These are phyloP conservation scores for Lamellibrachia columna DNA, from an alignment of 2,888 invertebrate genomes.

Conservation along the genomic window DNA sequence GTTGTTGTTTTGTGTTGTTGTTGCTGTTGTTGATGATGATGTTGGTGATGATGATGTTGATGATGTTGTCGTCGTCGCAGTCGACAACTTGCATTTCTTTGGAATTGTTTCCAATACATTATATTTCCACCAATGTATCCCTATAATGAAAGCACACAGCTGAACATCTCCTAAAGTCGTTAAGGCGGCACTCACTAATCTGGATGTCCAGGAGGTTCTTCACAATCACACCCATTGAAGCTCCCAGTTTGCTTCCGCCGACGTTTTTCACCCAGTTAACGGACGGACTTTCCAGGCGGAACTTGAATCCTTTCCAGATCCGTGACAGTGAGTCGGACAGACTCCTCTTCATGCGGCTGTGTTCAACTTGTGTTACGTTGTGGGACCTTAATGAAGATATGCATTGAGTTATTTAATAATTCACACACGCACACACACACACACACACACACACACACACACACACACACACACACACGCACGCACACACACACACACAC, in stretches of 20 bases:
- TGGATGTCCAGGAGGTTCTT: slow-evolving; percentile 21
- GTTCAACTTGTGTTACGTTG: not conserved
- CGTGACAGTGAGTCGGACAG: not conserved
- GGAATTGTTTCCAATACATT: no score
- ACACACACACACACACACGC: not conserved
- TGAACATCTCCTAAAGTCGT: not conserved
- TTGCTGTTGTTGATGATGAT: no score
- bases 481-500: not conserved
- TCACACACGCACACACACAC: not conserved
- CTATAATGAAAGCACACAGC: not conserved
- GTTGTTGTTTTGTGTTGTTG: no score
- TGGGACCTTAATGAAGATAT: not conserved
- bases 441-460: not conserved
- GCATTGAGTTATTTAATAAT: not conserved
- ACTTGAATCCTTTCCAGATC: slow-evolving; percentile 25
- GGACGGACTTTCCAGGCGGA: slow-evolving; percentile 16
- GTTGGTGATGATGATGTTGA: no score
- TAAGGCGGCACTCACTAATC: slow-evolving; percentile 18
- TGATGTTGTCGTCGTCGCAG: no score
- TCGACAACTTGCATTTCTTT: no score
- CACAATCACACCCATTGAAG: slow-evolving; percentile 14
- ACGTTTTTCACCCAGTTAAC: slow-evolving; percentile 22
- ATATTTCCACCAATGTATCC: no score
- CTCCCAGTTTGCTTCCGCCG: slow-evolving; percentile 17
- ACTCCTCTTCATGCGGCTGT: slow-evolving; percentile 20